Conservation (phyloP, 2,797 vertebrate species). For the Delichon dasypus region DNA sequence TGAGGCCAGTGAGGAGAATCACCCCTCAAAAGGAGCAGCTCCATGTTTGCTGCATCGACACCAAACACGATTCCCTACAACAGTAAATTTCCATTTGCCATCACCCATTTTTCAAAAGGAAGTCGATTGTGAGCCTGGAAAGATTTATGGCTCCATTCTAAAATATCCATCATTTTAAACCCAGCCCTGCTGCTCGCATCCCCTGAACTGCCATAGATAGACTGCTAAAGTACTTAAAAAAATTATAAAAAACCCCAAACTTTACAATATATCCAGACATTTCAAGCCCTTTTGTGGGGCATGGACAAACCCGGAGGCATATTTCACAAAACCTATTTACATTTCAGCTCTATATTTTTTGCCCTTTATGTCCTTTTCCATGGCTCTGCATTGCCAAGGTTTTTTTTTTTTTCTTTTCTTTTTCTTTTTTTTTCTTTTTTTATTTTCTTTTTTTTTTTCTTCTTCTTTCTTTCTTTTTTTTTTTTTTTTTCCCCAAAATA, state of each 20-base stretch:
- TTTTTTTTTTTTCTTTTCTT: neutral
- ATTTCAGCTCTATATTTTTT: slow-evolving; percentile 41
- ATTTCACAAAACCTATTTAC: slow-evolving; percentile 65
- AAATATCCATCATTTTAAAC: slow-evolving; percentile 69
- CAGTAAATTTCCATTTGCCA: slow-evolving; percentile 41
- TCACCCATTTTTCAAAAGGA: slow-evolving; percentile 6
- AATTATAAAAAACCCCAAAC: neutral
- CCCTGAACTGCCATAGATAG: slow-evolving; percentile 37
- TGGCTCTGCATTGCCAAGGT: slow-evolving; percentile 36
- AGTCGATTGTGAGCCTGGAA: slow-evolving; percentile 26
- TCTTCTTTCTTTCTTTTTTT: no score
- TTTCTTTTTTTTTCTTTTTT: neutral
- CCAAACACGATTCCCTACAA: neutral
- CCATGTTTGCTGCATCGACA: neutral
- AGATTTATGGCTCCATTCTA: slow-evolving; percentile 63
- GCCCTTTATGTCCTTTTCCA: slow-evolving; percentile 56
- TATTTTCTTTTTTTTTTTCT: neutral
- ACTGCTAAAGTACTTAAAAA: slow-evolving; percentile 72
- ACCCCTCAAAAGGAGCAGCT: neutral
- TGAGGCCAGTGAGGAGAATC: neutral
- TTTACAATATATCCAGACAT: slow-evolving; percentile 66
- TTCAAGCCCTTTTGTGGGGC: slow-evolving; percentile 60
- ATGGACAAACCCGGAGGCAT: slow-evolving; percentile 31
- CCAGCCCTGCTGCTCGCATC: slow-evolving; percentile 27
- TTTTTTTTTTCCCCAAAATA: slow-evolving; percentile 7